Percentiles rank a stretch among this genome's conserved stretches.
Evolutionary conservation across 1,140 invertebrate species (phyloP).

Genomic region (Triops longicaudatus): DNA sequence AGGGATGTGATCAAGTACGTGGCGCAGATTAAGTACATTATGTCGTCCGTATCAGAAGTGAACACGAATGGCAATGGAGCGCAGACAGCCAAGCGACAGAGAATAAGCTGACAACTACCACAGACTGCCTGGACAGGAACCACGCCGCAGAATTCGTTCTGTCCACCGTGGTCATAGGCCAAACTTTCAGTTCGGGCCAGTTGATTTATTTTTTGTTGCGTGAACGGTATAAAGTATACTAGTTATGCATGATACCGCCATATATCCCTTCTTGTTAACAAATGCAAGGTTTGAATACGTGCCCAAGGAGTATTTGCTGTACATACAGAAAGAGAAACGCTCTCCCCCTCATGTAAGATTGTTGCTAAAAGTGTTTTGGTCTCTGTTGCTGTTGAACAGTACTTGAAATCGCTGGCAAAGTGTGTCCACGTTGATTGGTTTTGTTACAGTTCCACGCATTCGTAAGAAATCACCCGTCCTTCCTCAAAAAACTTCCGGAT

Average conservation of each 20-base stretch:
- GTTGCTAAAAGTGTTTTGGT: neutral
- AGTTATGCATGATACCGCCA: neutral
- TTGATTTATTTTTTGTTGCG: neutral
- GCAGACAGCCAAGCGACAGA: conserved; percentile 47
- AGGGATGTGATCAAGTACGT: conserved; percentile 70
- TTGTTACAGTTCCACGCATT: neutral
- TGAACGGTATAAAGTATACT: neutral
- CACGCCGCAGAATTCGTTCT: neutral
- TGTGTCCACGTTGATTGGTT: neutral
- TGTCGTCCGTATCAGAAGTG: conserved; percentile 40
- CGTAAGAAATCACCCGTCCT: neutral
- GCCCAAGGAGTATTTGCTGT: neutral
- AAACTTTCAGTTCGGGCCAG: neutral
- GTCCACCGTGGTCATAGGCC: neutral
- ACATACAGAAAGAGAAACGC: neutral
- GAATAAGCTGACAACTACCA: conserved; percentile 44
- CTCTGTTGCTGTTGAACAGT: conserved; percentile 7
- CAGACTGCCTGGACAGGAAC: neutral
- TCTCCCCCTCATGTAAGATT: neutral
- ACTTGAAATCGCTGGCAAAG: neutral
- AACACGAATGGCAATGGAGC: conserved; percentile 33
- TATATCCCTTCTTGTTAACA: neutral
- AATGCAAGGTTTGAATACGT: neutral
- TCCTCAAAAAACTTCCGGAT: neutral
- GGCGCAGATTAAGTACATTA: conserved; percentile 76